Evolutionary conservation across 2,797 vertebrate species (phyloP).

Genomic region (Scomberomorus guttatus): DNA sequence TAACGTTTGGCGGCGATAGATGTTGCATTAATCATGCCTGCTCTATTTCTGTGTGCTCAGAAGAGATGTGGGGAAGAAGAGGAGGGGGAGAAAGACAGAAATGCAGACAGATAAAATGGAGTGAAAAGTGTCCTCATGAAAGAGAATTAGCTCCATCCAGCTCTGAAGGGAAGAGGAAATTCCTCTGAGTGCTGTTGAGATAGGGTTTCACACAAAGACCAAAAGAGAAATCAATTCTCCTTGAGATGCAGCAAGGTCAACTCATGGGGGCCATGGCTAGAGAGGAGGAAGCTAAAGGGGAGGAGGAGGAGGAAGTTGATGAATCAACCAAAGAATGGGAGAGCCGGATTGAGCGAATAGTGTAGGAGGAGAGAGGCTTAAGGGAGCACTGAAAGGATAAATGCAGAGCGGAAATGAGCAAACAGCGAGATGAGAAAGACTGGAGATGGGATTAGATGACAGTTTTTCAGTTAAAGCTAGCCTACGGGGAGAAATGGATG

Average conservation of each 20-base stretch:
- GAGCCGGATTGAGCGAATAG: slow-evolving; percentile 21
- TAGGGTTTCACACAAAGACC: slow-evolving; percentile 81
- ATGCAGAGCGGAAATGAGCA: slow-evolving; percentile 56
- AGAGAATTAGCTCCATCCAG: slow-evolving; percentile 75
- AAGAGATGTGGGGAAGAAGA: slow-evolving; percentile 48
- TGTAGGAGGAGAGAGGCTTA: slow-evolving; percentile 47
- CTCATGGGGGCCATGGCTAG: slow-evolving; percentile 54
- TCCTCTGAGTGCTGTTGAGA: slow-evolving; percentile 79
- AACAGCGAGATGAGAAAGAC: slow-evolving; percentile 42
- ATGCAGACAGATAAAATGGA: slow-evolving; percentile 69
- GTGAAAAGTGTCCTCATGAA: slow-evolving; percentile 78
- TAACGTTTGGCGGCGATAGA: slow-evolving; percentile 64
- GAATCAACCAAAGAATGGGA: slow-evolving; percentile 54
- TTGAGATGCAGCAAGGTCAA: slow-evolving; percentile 85
- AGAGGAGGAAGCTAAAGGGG: slow-evolving; percentile 43
- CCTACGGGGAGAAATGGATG: slow-evolving; percentile 47
- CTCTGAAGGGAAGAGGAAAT: slow-evolving; percentile 70
- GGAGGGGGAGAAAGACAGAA: slow-evolving; percentile 17
- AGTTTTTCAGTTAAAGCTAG: slow-evolving; percentile 43
- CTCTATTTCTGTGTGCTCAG: slow-evolving; percentile 74
- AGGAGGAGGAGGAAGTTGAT: slow-evolving; percentile 48
- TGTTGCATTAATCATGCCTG: slow-evolving; percentile 79
- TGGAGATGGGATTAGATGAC: slow-evolving; percentile 30
- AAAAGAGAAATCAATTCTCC: slow-evolving; percentile 85
- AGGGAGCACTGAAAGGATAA: slow-evolving; percentile 42